These are phyloP conservation scores for Zoanthus gigantus DNA, from an alignment of 92 coral and sea anemone species.

Conservation along the genomic window DNA sequence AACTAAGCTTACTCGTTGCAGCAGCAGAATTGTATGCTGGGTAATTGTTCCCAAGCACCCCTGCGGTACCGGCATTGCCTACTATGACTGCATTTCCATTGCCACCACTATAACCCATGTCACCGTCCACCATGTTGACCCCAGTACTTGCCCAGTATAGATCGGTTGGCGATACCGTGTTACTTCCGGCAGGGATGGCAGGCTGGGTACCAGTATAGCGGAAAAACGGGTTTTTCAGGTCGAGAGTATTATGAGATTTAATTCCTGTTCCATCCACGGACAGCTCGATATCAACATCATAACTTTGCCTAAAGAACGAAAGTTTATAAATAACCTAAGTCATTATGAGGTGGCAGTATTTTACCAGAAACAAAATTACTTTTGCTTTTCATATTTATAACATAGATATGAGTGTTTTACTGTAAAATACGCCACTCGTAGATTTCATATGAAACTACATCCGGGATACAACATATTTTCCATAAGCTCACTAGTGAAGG, in stretches of 20 bases:
- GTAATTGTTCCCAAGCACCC: constrained; percentile 57
- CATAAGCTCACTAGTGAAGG: too few relatives aligned
- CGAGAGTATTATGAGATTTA: constrained; percentile 81
- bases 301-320: constrained; percentile 80
- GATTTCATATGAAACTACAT: too few relatives aligned
- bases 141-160: constrained; percentile 82
- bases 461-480: too few relatives aligned
- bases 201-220: constrained; percentile 93
- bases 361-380: too few relatives aligned
- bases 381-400: too few relatives aligned
- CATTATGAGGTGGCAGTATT: too few relatives aligned
- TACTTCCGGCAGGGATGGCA: constrained; percentile 84
- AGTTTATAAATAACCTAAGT: background rate
- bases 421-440: too few relatives aligned
- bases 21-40: constrained; percentile 61
- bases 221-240: constrained; percentile 95
- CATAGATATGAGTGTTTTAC: too few relatives aligned
- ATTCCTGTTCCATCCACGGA: constrained; percentile 87
- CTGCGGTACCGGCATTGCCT: constrained; percentile 57
- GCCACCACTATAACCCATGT: constrained; percentile 60
- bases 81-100: constrained; percentile 48
- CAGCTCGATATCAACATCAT: constrained; percentile 90
- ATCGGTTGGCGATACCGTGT: constrained; percentile 90
- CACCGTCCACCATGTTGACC: constrained; percentile 40
- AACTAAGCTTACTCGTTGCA: constrained; percentile 20